Base-by-base conservation (phyloP, 2,888 invertebrate species). In the Prenolepis imparis region DNA sequence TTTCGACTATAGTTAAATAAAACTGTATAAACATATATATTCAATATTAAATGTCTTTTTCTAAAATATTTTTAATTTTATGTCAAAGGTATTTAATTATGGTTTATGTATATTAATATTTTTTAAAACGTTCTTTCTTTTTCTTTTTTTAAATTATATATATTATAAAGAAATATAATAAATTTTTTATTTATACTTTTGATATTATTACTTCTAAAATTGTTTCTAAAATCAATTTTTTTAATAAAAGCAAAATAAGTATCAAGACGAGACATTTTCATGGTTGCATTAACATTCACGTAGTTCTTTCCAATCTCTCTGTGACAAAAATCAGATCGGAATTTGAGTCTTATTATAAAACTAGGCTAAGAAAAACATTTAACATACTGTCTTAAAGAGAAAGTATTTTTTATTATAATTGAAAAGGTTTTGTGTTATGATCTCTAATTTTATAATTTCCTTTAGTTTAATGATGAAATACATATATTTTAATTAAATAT, bases 321-420 rank as follows among this genome's bases (percentile, higher is more conserved):
- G 6, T 36, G 18, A 48, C 32, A 48, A 61, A n/a, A 74, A 44
- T 44, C 15, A n/a, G 28, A 59, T 73, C 1, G n/a, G 12, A 15
- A 73, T 73, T 15, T 74, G 15, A 61, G 32, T 74, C 15, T 74
- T 32, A 6, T 41, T 28, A 55, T 55, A 39, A 72, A 57, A 32
- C 9, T 44, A 44, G 44, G 9, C 21, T 5, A 74, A 74, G 32
- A 41, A 44, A 74, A 74, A 61, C 9, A 44, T 61, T 61, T 28
- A 32, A 63, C 9, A 1, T 36, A 63, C n/a, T 3, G 44, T 36
- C 11, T 39, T 15, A 21, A 24, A 24, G 21, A 61, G 5, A 15
- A 32, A 61, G 12, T n/a, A 12, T 11, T 61, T 1, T 21, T 32
- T 32, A 41, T 44, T 12, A 21, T 44, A 61, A 74, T 9, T 44